Evolutionary conservation across 2,888 invertebrate species (phyloP), one percentile per base, ranked within the genome.

Genomic region (Bellardia bayeri): DNA sequence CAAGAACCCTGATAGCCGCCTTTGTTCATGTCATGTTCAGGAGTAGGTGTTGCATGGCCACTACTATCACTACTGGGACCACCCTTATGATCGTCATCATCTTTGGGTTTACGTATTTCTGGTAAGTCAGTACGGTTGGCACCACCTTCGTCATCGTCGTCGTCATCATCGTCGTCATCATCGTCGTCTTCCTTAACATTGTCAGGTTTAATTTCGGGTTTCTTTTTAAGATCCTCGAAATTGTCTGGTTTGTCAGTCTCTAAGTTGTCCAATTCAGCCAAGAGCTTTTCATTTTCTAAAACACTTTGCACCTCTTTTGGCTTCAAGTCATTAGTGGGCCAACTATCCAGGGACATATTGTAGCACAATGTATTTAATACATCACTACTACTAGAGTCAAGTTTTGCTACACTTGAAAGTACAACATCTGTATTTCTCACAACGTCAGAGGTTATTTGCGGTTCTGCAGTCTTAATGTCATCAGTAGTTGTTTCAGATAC

Each of bases 1-100:
- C 94, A 95, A 87, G 90, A 92, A 58, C 90, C 90, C 84, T 91
- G 90, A 56, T 89, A 89, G 51, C 89, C 90, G 23, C 86, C 75
- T 54, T 89, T 90, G 9, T 49, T 76, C 23, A 79, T 66, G 49
- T 92, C 90, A 74, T 88, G 88, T 87, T 91, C 91, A 72, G 92
- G 91, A 45, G 91, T 91, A 14, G 92, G 92, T 14, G 92, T 92
- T 58, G 90, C 90, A 85, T 91, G 90, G 85, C 93, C 95, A 90
- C 95, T 95, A 83, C 95, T 95, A 90, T 95, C 95, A 89, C 95
- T 95, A 89, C 95, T 95, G 37, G 95, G 95, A 90, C 95, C 95
- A 90, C 95, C 95, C 90, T 95, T 94, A 91, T 95, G 95, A 89
- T 95, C 90, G 81, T 93, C 91, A 88, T 91, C 91, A 69, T 80